Base-by-base conservation (phyloP, 2,888 invertebrate genomes). In the Diabrotica balteata region DNA sequence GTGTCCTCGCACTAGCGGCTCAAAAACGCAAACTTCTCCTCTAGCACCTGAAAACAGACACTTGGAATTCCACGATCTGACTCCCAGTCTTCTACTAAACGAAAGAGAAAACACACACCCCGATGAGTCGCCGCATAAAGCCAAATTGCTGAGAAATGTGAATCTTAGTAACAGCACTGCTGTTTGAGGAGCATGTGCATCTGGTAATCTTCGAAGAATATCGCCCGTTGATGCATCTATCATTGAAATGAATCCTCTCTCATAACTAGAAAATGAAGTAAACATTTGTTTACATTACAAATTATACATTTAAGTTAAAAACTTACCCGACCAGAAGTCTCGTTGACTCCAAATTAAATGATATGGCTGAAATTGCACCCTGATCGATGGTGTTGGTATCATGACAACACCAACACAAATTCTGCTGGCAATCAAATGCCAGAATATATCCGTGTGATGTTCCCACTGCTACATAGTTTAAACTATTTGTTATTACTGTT, bases 1-100 rank as follows among this genome's bases (percentile, higher is more conserved):
- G 55, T 82, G 80, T 6, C 81, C 86, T 58, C 83, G 80, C 10
- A 83, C 75, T 10, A 93, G 83, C 0, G 93, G 92, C 79, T 92
- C 92, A 69, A 93, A 86, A 9, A 88, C 87, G 78, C 91, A 91
- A 55, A 95, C 96, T 87, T 99, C 99, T 0, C 99, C 99, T 64
- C 97, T 90, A 63, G 97, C 96, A 46, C 98, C 98, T 47, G 98
- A 97, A 84, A 99, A 99, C 11, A 99, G 86, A 82, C 98, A 98
- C 62, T 95, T 93, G 0, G 96, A 93, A 70, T 95, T 93, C 82
- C 94, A 95, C 0, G 93, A 92, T 53, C 97, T 88, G 49, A 96
- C 93, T 10, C 96, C 97, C 75, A 97, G 87, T 9, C 94, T 90
- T 67, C 96, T 87, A 52, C 93, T 94, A 80, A 97, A 97, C 77